Base-by-base conservation (phyloP, 2,888 invertebrate species). In the Hemaris fuciformis region DNA sequence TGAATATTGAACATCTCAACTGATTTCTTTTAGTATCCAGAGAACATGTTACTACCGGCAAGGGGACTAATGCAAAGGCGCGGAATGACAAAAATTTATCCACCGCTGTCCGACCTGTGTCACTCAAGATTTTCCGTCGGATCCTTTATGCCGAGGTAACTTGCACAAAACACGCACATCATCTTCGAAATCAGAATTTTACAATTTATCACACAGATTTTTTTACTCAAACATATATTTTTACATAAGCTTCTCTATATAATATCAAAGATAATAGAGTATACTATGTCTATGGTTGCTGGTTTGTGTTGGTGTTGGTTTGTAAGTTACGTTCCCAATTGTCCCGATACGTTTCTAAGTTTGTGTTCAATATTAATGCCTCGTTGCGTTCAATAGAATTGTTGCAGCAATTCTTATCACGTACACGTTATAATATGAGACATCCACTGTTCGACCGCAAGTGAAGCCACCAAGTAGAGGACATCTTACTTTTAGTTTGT, bases 341-440 rank as follows among this genome's bases (percentile, higher is more conserved):
- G 43, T 10, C 38, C n/a, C 27, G 15, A 48, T 48, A 7, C 27
- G 8, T 48, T n/a, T 6, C 25, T 48, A n/a, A 25, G n/a, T 25
- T 25, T 27, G 27, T 48, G 27, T 25, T 48, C 15, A 27, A 23
- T 38, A 38, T 38, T 38, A 38, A 38, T 23, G 27, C 27, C 27
- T n/a, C 27, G 25, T n/a, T 48, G 25, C 23, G 48, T 48, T 15
- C 25, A 60, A 46, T 23, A 60, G 48, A 43, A 57, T 61, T 58
- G 61, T 62, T 60, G 62, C 64, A 62, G 63, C 53, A 71, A 89
- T 85, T 86, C 86, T 59, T 62, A 73, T 81, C 89, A 89, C 89
- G 88, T 85, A 76, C 76, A 67, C 70, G 66, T 79, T 82, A 84
- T n/a, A n/a, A n/a, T 87, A 88, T 84, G 85, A 85, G 85, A 84